Percentiles rank a stretch among this genome's conserved stretches.
These are phyloP conservation scores for Nysson spinosus DNA, from an alignment of 2,888 invertebrate species.

Conservation along the genomic window DNA sequence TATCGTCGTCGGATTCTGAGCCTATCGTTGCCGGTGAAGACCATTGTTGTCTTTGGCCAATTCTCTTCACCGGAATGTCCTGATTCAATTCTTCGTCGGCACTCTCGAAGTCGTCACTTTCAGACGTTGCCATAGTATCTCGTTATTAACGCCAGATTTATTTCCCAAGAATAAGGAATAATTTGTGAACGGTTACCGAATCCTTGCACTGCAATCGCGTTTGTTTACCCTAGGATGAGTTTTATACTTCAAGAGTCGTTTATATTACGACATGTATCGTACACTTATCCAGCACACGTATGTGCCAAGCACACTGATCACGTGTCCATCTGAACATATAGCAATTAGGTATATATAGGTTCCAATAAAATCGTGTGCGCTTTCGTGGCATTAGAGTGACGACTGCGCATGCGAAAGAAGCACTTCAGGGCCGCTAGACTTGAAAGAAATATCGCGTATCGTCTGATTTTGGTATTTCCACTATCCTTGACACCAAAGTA, in stretches of 20 bases:
- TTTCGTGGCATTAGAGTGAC: conserved; percentile 10
- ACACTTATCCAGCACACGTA: conserved; percentile 6
- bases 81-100: conserved; percentile 83
- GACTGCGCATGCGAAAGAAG: conserved; percentile 19
- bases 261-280: conserved; percentile 9
- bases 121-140: conserved; percentile 83
- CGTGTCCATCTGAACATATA: conserved; percentile 9
- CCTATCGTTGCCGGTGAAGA: conserved; percentile 59
- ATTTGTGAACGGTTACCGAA: no score
- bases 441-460: neutral
- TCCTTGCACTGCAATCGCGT: no score
- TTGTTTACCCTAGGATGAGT: conserved; percentile 1
- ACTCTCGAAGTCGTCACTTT: conserved; percentile 88
- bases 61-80: conserved; percentile 27
- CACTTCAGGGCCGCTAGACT: conserved; percentile 2
- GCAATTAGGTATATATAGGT: conserved; percentile 16
- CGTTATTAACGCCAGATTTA: neutral
- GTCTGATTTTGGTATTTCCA: neutral
- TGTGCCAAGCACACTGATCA: conserved; percentile 21
- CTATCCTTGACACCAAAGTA: neutral
- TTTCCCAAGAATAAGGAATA: no score
- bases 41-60: conserved; percentile 29
- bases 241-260: neutral
- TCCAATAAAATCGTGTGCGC: conserved; percentile 20
- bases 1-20: conserved; percentile 74